Percentiles rank a stretch among this genome's conserved stretches.
Conservation (phyloP, 2,113 vertebrate species). For the Cyanoliseus patagonus region DNA sequence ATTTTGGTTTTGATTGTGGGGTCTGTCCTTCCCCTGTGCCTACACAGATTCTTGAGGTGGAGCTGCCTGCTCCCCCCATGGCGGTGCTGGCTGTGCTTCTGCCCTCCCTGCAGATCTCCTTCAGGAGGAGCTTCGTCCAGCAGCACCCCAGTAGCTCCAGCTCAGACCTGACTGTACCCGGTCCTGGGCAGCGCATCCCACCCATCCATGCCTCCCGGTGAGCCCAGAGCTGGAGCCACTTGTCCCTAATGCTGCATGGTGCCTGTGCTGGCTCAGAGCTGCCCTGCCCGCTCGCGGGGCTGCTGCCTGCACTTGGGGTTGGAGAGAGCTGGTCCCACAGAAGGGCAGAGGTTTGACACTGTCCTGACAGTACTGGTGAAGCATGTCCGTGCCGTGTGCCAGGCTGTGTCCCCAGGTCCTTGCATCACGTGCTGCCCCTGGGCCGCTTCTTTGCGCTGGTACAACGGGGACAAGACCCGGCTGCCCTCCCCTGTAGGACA, state of each 20-base stretch:
- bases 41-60: background rate
- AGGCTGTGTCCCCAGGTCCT: background rate
- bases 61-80: background rate
- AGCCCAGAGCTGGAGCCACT: background rate
- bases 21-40: background rate
- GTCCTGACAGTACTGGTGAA: background rate
- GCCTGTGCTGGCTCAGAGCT: background rate
- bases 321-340: background rate
- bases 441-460: background rate
- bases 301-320: background rate
- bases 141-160: background rate
- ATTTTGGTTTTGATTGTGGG: background rate
- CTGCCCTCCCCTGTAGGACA: background rate
- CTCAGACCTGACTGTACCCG: background rate
- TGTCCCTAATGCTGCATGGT: accelerated
- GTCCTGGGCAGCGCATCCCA: background rate
- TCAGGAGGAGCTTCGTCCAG: background rate
- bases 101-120: background rate
- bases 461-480: accelerated
- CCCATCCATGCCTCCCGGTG: accelerated
- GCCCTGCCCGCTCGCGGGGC: background rate
- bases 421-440: accelerated
- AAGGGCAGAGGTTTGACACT: accelerated
- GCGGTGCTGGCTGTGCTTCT: background rate
- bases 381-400: accelerated